phyloP scores from a whole-genome alignment of 2,113 vertebrate species.

The Bungarus multicinctus region DNA sequence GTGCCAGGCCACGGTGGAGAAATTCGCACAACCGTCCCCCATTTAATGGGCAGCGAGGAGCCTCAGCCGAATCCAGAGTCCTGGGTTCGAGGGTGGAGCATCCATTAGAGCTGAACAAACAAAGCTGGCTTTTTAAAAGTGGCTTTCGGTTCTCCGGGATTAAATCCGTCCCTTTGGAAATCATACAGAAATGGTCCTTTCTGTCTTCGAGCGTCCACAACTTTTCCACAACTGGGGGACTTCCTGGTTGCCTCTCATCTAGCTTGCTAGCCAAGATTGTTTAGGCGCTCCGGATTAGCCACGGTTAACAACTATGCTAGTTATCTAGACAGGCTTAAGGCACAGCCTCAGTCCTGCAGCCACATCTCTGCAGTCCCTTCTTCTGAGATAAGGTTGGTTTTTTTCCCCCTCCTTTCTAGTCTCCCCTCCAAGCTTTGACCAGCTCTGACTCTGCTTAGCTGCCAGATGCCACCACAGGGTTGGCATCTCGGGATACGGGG shows the following conservation, averaged over 20 bases:
- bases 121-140: neutral
- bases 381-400: fast-evolving
- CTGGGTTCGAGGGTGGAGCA: neutral
- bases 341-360: neutral
- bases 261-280: neutral
- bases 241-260: neutral
- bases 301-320: neutral
- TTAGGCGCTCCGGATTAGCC: neutral
- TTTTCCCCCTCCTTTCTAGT: neutral
- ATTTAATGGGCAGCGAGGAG: neutral
- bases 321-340: neutral
- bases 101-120: neutral
- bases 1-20: neutral
- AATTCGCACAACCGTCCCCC: neutral
- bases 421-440: neutral
- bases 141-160: neutral
- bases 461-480: neutral
- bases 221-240: neutral
- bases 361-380: neutral
- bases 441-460: neutral
- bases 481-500: neutral
- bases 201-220: too few species aligned
- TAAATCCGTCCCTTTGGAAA: neutral
- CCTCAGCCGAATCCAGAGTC: neutral
- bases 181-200: too few species aligned